These are phyloP conservation scores for Cebidichthys violaceus DNA, from an alignment of 2,113 vertebrate species.

Conservation along the genomic window DNA sequence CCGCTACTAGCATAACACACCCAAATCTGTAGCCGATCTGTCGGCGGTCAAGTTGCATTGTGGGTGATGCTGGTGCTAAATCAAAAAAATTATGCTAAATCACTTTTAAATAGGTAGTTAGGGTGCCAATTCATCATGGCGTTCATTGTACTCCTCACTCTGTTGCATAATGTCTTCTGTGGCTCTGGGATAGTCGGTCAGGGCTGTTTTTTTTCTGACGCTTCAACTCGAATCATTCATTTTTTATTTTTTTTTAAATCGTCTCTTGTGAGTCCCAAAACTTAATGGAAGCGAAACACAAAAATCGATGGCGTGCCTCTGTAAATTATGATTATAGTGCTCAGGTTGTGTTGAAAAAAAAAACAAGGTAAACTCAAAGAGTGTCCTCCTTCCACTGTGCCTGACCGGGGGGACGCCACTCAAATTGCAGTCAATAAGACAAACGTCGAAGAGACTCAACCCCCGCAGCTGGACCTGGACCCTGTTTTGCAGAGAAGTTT, in stretches of 20 bases:
- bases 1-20: background rate
- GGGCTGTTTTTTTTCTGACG: background rate
- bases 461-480: slow-evolving; percentile 53
- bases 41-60: background rate
- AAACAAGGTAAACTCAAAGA: slow-evolving; percentile 1
- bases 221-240: background rate
- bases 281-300: background rate
- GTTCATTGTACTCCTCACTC: background rate
- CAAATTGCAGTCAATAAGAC: slow-evolving; percentile 70
- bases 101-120: background rate
- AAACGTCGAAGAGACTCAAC: slow-evolving; percentile 56
- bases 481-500: slow-evolving; percentile 52
- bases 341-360: background rate
- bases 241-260: background rate
- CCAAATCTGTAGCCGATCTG: background rate
- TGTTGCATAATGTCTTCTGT: background rate
- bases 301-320: background rate
- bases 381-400: slow-evolving; percentile 39
- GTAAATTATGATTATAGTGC: background rate
- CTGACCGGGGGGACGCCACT: slow-evolving; percentile 49
- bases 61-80: background rate
- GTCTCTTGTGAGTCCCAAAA: background rate
- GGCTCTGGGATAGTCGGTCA: background rate
- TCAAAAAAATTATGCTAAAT: background rate
- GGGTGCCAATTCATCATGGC: background rate